These are phyloP conservation scores for Drosophila hamatofila DNA, from an alignment of 2,888 invertebrate species.

Conservation along the genomic window DNA sequence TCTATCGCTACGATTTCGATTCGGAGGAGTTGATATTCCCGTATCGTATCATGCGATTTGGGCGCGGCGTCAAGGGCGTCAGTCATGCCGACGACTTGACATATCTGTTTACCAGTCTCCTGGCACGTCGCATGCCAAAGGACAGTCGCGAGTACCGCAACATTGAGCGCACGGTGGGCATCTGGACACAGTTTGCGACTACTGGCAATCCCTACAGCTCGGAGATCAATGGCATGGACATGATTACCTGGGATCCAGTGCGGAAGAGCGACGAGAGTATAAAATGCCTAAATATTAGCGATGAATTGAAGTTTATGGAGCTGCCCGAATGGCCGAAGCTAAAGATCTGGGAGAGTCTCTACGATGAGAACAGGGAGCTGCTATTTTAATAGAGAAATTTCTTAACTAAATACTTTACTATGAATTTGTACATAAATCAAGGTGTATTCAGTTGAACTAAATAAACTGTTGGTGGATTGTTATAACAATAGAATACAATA, in stretches of 20 bases:
- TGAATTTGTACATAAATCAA: constrained; percentile 13
- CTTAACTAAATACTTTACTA: neutral
- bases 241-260: constrained; percentile 78
- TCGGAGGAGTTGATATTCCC: constrained; percentile 81
- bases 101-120: constrained; percentile 78
- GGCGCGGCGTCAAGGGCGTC: constrained; percentile 82
- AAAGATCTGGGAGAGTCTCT: constrained; percentile 81
- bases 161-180: constrained; percentile 80
- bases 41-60: constrained; percentile 78
- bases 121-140: constrained; percentile 69
- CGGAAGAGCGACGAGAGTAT: constrained; percentile 68
- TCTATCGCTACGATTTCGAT: constrained; percentile 84
- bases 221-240: constrained; percentile 74
- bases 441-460: constrained; percentile 5
- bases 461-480: constrained; percentile 9
- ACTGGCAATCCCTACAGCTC: constrained; percentile 81
- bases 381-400: constrained; percentile 46
- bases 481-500: neutral
- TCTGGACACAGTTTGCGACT: constrained; percentile 83
- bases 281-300: constrained; percentile 83
- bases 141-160: constrained; percentile 82
- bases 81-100: constrained; percentile 84
- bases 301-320: constrained; percentile 79
- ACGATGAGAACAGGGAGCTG: constrained; percentile 67
- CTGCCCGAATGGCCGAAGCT: constrained; percentile 82